A percentile compares a stretch with the other conserved stretches of the same genome.
Evolutionary conservation across 2,888 invertebrate species (phyloP).

Genomic region (Drepana falcataria): DNA sequence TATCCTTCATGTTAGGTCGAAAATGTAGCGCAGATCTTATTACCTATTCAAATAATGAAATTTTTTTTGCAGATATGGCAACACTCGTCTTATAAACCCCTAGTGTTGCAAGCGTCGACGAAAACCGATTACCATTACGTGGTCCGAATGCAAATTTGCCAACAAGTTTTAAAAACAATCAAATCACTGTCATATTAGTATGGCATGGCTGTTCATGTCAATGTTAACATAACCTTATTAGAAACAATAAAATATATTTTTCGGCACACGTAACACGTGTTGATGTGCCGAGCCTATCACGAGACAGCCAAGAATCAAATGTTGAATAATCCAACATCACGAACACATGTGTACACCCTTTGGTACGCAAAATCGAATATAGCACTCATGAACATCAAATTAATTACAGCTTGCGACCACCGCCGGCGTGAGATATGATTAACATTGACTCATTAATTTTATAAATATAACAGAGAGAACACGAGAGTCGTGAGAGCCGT

Average conservation of each 20-base stretch:
- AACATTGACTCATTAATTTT: constrained; percentile 31
- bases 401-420: constrained; percentile 47
- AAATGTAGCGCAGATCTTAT: too few species aligned
- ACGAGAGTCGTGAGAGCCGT: neutral
- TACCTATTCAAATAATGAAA: too few species aligned
- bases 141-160: too few species aligned
- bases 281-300: neutral
- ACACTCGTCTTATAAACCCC: too few species aligned
- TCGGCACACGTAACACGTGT: neutral
- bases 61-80: too few species aligned
- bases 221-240: too few species aligned
- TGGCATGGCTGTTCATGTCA: too few species aligned
- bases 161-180: too few species aligned
- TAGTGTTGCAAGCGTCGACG: too few species aligned
- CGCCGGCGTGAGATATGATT: constrained; percentile 31
- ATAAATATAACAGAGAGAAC: constrained; percentile 19
- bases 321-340: constrained; percentile 24
- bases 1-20: too few species aligned
- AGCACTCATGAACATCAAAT: constrained; percentile 38
- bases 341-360: constrained; percentile 23
- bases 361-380: constrained; percentile 25
- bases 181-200: too few species aligned
- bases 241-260: neutral
- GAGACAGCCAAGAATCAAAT: constrained; percentile 10
- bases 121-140: too few species aligned